Evolutionary conservation across 2,888 invertebrate species (phyloP).

Genomic region (Diarsia brunnea): DNA sequence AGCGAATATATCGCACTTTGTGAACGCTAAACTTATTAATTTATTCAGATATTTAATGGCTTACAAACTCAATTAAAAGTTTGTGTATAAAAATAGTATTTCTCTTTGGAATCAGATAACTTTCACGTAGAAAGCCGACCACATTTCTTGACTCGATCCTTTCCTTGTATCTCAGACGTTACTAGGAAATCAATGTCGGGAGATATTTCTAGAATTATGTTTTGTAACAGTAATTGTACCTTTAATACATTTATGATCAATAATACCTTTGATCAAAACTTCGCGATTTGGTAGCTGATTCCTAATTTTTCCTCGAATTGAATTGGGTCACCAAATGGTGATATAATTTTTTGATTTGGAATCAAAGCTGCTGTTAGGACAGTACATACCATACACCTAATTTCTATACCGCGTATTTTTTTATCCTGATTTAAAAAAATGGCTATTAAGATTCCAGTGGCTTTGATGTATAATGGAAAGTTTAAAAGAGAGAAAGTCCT

Average conservation of each 20-base stretch:
- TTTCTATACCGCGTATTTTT: not conserved
- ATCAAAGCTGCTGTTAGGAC: not conserved
- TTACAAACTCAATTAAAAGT: constrained; percentile 59
- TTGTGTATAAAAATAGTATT: constrained; percentile 46
- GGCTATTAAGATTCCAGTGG: not conserved
- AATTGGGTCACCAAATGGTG: not conserved
- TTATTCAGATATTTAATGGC: constrained; percentile 50
- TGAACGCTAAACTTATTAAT: constrained; percentile 44
- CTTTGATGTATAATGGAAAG: not conserved
- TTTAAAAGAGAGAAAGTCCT: not conserved
- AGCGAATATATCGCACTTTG: constrained; percentile 37
- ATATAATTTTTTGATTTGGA: not conserved
- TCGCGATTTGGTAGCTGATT: not conserved
- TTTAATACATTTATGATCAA: not conserved
- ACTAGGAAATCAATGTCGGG: constrained; percentile 41
- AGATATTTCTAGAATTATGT: constrained; percentile 38
- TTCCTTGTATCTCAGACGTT: constrained; percentile 37
- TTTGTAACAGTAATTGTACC: constrained; percentile 5
- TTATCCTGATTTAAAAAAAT: not conserved
- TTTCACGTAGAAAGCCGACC: constrained; percentile 60
- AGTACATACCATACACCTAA: not conserved
- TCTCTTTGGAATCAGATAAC: constrained; percentile 45
- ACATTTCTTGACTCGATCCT: constrained; percentile 57
- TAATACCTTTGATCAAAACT: not conserved
- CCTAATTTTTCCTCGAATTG: not conserved